Evolutionary conservation across 2,888 invertebrate genomes (phyloP), one percentile per base, ranked within the genome.

Genomic region (Lithophane semibrunnea): DNA sequence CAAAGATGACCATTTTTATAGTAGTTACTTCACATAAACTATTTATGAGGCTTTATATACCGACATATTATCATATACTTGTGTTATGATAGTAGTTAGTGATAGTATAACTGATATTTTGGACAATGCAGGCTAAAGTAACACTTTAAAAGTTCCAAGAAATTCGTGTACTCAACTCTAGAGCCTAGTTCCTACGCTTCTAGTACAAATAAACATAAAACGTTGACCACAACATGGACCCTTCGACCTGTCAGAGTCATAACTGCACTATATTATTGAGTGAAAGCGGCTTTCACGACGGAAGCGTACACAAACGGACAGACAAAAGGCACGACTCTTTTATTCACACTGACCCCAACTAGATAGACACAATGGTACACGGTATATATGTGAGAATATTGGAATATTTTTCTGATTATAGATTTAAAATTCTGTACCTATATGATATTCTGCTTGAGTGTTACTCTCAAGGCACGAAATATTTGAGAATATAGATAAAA

Each of bases 201-300:
- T 60, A 47, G 16, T n/a, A 49, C 52, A 13, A 47, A 68, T 68
- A 69, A 49, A 42, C n/a, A 74, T 73, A 73, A 69, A 73, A 64
- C 44, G n/a, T 54, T 73, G 67, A 42, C 67, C 70, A 65, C 37
- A 77, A 68, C 58, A 52, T 37, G 75, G 89, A 88, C 92, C 94
- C 93, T 93, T 91, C 92, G 93, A 93, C 93, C 93, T 85, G 85
- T 81, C 89, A 89, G 80, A 83, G 29, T 83, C 78, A 86, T 86
- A 92, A 91, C 88, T 91, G 92, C 88, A 92, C 92, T 89, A 91
- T 88, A 92, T 88, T 82, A 83, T 90, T 75, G 88, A 92, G 93
- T 90, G 95, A 95, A 95, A 95, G 95, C 92, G 16, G 90, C 95
- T 94, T 95, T 95, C 95, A 92, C 91, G 88, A 87, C 91, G 91